Evolutionary conservation across 1,140 invertebrate species (phyloP), one percentile per base, ranked within the genome.

Genomic region (Leptinotarsa texana): DNA sequence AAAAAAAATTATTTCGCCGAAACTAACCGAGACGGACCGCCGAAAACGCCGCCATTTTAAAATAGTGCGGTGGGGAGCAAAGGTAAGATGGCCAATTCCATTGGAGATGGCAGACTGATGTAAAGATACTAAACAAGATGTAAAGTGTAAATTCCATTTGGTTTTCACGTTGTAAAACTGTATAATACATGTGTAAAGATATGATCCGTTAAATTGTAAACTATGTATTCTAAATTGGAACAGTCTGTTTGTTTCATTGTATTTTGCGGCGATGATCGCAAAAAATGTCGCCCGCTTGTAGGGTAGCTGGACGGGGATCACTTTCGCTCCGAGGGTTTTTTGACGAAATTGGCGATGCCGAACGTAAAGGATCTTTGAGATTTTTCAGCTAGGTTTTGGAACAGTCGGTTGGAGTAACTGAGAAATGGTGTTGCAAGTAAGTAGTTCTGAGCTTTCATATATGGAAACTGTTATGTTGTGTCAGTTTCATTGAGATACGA

Each of bases 231-330:
- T 81, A 82, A 82, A 82, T 82, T 83, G 76, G 79, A 81, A 80
- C 80, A 81, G 79, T 82, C 81, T 83, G 79, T 80, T 80, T 82
- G 72, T 83, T 82, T 80, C 73, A 78, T 80, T 80, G 76, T 74
- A 80, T 21, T 80, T 76, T 77, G 69, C 68, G 75, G 72, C 65
- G 66, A 49, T 63, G 62, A 69, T 13, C 48, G 22, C 62, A 17
- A 63, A 69, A 13, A 65, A 78, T 33, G 75, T 61, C 70, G 77
- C 57, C 79, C 79, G 77, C 78, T 80, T 80, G 77, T 84, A 84
- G 82, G 80, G 83, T 85, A 85, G 84, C 84, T 85, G 84, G 84
- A 83, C 80, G 84, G 84, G 84, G 84, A 84, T 84, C 84, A 84
- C 83, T 65, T 65, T 17, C 21, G 63, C 21, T 65, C 27, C 63